Conservation (phyloP, 2,797 vertebrate genomes). For the Melopsittacus undulatus region DNA sequence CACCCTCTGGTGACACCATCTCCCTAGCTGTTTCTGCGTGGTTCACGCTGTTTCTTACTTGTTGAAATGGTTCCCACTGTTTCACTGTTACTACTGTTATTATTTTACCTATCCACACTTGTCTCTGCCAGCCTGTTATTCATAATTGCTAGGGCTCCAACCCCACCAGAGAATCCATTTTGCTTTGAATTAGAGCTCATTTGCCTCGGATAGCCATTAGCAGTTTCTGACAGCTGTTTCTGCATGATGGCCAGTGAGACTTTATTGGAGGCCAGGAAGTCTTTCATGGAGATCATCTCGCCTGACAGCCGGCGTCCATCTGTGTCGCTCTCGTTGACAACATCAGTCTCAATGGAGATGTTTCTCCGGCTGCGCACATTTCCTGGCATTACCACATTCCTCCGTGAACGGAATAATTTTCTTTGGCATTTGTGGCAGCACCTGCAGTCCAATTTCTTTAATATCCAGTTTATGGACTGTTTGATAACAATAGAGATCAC, state of each 20-base stretch:
- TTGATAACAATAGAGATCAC: constrained; percentile 97
- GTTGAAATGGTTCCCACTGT: neutral
- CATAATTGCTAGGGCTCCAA: constrained; percentile 95
- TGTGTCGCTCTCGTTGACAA: constrained; percentile 86
- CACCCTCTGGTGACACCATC: neutral
- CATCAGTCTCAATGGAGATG: constrained; percentile 88
- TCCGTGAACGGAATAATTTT: constrained; percentile 77
- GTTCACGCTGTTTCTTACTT: neutral
- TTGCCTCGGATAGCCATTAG: constrained; percentile 87
- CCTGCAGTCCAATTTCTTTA: constrained; percentile 81
- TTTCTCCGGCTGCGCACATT: constrained; percentile 78
- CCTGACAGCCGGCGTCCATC: constrained; percentile 91
- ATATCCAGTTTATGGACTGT: constrained; percentile 93
- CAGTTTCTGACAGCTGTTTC: constrained; percentile 92
- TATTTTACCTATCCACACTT: constrained; percentile 88
- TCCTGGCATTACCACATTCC: constrained; percentile 88
- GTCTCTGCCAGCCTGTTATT: constrained; percentile 97
- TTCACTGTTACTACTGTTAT: neutral
- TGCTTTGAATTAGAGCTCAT: constrained; percentile 77
- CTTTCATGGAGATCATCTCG: constrained; percentile 96
- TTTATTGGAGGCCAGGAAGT: constrained; percentile 91
- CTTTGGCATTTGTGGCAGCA: constrained; percentile 80
- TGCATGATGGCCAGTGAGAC: constrained; percentile 93
- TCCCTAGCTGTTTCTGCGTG: neutral
- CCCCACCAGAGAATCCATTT: constrained; percentile 90